phyloP scores from a whole-genome alignment of 2,797 vertebrate species.

The Liasis olivaceus region DNA sequence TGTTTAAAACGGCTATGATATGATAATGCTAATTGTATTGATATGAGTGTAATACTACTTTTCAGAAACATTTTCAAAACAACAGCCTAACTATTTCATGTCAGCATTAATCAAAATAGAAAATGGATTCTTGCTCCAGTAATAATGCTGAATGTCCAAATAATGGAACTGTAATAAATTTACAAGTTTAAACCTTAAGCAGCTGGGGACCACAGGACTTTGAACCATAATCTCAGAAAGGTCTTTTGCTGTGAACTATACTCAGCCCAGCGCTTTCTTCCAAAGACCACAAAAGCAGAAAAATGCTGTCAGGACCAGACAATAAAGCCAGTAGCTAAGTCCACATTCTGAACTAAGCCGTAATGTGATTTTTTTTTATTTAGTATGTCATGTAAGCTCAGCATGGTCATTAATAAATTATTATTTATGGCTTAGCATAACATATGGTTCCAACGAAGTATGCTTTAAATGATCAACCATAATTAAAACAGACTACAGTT shows the following conservation, averaged over 20 bases:
- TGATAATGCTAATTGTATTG: conserved; percentile 28
- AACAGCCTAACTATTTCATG: neutral
- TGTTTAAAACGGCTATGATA: conserved; percentile 38
- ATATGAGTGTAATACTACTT: conserved; percentile 13
- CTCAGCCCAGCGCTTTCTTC: no score
- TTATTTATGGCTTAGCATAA: neutral
- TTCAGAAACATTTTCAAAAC: neutral
- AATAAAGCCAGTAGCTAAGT: neutral
- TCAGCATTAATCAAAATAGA: neutral
- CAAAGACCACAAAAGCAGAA: neutral
- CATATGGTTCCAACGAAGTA: neutral
- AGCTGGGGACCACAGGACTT: neutral
- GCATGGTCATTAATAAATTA: neutral
- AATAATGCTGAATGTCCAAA: neutral
- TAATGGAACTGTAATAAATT: neutral
- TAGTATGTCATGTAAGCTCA: neutral
- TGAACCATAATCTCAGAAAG: neutral
- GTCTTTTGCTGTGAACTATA: neutral
- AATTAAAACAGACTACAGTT: neutral
- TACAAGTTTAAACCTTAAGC: neutral
- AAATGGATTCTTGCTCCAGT: neutral
- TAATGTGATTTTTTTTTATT: neutral
- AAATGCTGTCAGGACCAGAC: neutral
- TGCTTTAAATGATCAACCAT: neutral
- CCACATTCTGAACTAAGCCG: neutral